Evolutionary conservation across 2,113 vertebrate species (phyloP), one percentile per base, ranked within the genome.

Genomic region (Puffinus mauretanicus): DNA sequence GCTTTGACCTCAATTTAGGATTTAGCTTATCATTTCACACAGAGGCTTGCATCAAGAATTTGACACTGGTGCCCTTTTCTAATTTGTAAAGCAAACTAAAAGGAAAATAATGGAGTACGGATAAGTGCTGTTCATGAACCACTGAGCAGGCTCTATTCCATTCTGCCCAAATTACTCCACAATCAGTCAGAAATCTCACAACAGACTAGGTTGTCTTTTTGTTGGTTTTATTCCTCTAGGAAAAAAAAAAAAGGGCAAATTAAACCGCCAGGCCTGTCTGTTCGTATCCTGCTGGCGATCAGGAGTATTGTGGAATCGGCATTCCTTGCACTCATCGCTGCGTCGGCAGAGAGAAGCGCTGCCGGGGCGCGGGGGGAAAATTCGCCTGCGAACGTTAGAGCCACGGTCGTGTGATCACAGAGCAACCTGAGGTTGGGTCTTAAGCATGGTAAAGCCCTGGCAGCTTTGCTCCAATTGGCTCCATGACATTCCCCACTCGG

Each of bases 61-160:
- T 97, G 97, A 97, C 97, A 97, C 93, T 83, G 67, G 83, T 95
- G 97, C 95, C 97, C 97, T 97, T 96, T 96, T 92, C 97, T 97
- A 97, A 97, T 97, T 96, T 95, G 96, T 96, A 97, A 98, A 97
- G 96, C 97, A 97, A 98, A 98, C 97, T 97, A 96, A 86, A 84
- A 88, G 91, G 95, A 64, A 97, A 96, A 96, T 94, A 90, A 95
- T 96, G 95, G 94, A 96, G 94, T 96, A 97, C 11, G 82, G 96
- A 94, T 94, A 94, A 96, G 97, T 97, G 91, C 93, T 93, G 94
- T 97, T 98, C 97, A 98, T 96, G 97, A 97, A 90, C 96, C 94
- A 96, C 94, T 96, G 97, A 96, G 94, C 96, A 96, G 94, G 92
- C 96, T 97, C 91, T 96, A 97, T 97, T 94, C 96, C 93, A 46